Evolutionary conservation across 2,797 vertebrate genomes (phyloP).

Genomic region (Phalanger gymnotis): DNA sequence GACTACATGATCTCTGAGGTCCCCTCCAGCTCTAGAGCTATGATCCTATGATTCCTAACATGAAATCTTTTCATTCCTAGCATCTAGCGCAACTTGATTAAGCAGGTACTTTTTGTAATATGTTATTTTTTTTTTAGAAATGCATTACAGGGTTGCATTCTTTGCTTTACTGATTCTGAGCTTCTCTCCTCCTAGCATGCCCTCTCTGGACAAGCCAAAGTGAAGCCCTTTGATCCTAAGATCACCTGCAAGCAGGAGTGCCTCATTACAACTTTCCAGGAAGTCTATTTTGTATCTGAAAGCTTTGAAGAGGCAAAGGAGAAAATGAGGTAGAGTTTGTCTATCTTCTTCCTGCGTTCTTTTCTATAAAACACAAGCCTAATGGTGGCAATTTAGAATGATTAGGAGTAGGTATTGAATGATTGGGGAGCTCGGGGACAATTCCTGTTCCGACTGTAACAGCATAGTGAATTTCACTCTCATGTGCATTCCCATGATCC

Average conservation of each 20-base stretch:
- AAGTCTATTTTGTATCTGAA: slow-evolving; percentile 96
- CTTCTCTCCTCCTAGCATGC: slow-evolving; percentile 87
- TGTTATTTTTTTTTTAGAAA: not conserved
- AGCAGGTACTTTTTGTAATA: not conserved
- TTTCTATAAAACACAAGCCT: not conserved
- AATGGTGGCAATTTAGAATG: not conserved
- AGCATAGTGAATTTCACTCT: not conserved
- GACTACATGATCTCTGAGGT: not conserved
- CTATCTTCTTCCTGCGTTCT: slow-evolving; percentile 17
- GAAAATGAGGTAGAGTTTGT: slow-evolving; percentile 91
- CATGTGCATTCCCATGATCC: not conserved
- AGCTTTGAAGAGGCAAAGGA: slow-evolving; percentile 98
- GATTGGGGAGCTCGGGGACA: not conserved
- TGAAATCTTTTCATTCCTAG: not conserved
- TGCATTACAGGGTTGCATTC: not conserved
- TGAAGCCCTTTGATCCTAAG: slow-evolving; percentile 94
- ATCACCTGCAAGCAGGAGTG: slow-evolving; percentile 95
- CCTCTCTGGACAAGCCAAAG: slow-evolving; percentile 91
- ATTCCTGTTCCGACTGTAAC: not conserved
- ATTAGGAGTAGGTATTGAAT: slow-evolving; percentile 4
- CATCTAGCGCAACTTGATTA: not conserved
- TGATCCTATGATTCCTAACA: not conserved
- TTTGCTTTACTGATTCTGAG: slow-evolving; percentile 33
- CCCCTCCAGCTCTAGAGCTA: not conserved
- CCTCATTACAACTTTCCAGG: slow-evolving; percentile 97